phyloP scores from a whole-genome alignment of 2,113 vertebrate species.

The Tenebrosternarchus preto region DNA sequence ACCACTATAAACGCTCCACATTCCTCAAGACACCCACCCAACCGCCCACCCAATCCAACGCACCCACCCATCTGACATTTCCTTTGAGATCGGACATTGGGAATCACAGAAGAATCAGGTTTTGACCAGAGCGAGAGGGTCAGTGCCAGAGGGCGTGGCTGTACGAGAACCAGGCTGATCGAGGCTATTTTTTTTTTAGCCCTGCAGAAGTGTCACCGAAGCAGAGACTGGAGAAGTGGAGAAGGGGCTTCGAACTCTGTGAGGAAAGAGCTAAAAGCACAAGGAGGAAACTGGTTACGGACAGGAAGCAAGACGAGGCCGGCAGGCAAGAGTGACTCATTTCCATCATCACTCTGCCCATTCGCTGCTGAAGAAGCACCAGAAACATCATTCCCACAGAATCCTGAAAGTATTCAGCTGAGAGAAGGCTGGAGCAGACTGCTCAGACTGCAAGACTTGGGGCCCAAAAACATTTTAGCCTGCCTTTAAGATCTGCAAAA shows the following conservation, averaged over 20 bases:
- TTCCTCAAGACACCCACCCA: too few relatives aligned
- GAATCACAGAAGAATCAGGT: too few relatives aligned
- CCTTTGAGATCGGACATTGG: too few relatives aligned
- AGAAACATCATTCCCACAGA: not conserved
- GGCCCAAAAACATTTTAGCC: too few relatives aligned
- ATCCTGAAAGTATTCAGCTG: not conserved
- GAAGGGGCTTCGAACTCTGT: conserved; percentile 9
- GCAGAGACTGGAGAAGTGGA: not conserved
- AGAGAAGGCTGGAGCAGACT: too few relatives aligned
- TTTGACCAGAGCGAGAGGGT: too few relatives aligned
- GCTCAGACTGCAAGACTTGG: too few relatives aligned
- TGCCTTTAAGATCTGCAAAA: not conserved
- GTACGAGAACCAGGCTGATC: conserved; percentile 13
- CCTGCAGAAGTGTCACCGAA: conserved; percentile 7
- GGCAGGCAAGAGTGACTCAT: not conserved
- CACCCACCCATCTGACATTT: too few relatives aligned
- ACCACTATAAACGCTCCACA: too few relatives aligned
- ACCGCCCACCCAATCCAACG: too few relatives aligned
- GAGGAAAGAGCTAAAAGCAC: not conserved
- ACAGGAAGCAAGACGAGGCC: not conserved
- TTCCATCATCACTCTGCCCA: not conserved
- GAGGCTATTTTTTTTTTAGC: conserved; percentile 33
- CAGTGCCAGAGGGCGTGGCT: too few relatives aligned
- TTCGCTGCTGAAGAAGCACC: not conserved
- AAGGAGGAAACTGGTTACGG: not conserved